A percentile compares a stretch with the other conserved stretches of the same genome.
These are phyloP conservation scores for Halcyon smyrnensis DNA, from an alignment of 2,797 vertebrate genomes.

Conservation along the genomic window DNA sequence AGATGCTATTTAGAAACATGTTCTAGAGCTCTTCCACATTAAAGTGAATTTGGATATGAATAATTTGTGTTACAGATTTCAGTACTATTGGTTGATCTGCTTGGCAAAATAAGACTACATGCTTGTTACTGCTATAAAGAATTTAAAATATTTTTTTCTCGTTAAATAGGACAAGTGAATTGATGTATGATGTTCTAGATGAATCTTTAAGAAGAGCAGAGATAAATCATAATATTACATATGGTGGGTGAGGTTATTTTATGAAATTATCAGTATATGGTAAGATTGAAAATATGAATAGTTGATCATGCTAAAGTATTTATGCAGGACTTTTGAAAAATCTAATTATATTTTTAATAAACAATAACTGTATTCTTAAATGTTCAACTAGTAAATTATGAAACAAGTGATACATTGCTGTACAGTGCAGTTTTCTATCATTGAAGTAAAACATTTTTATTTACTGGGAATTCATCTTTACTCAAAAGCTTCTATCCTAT, in stretches of 20 bases:
- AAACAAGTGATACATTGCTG: neutral
- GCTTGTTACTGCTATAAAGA: slow-evolving; percentile 18
- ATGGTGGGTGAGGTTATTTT: slow-evolving; percentile 83
- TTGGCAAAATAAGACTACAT: neutral
- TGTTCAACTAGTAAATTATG: neutral
- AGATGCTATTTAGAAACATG: neutral
- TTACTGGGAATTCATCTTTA: neutral
- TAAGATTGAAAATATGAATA: neutral
- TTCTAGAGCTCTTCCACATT: neutral
- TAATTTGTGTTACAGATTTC: neutral
- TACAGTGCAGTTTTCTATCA: neutral
- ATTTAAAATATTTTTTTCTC: slow-evolving; percentile 58
- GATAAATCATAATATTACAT: slow-evolving; percentile 98
- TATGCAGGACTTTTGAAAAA: neutral
- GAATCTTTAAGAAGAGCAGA: slow-evolving; percentile 97
- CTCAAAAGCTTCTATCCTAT: neutral
- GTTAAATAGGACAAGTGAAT: slow-evolving; percentile 88
- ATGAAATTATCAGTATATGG: neutral
- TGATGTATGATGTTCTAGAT: slow-evolving; percentile 96
- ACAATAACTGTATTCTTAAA: neutral
- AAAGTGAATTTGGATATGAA: neutral
- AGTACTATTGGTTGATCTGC: neutral
- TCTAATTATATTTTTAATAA: neutral
- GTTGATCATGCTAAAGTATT: neutral
- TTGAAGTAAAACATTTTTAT: neutral